Base-by-base conservation (phyloP, 2,113 vertebrate genomes). In the Lasiurus borealis region DNA sequence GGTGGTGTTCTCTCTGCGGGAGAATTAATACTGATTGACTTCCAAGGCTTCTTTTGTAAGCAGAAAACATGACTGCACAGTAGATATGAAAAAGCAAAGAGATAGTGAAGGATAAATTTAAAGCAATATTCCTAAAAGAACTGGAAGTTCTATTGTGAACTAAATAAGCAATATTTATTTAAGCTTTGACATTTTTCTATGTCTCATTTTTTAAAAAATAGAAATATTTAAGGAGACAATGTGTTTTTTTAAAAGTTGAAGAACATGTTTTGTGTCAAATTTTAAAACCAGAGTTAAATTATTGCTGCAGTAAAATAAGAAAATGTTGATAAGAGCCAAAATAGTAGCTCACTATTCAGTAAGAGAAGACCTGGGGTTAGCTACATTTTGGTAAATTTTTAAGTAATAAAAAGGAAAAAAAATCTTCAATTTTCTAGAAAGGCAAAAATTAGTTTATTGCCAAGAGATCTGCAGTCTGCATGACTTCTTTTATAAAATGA, bases 81-180 rank as follows among this genome's bases (percentile, higher is more conserved):
- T 36, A 62, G 69, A 64, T 48, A 13, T 16, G 57, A 64, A 71
- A 93, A 69, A 94, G 27, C 16, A 36, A 44, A 94, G 40, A n/a
- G 64, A 64, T 52, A 62, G 59, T 62, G 23, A 83, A 71, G 40
- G 48, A 48, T 64, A 80, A 71, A 15, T 78, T 15, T 75, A 89
- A 86, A 19, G 85, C n/a, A 83, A 62, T 4, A 78, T 71, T 78
- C 21, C 31, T 44, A 83, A 95, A 36, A 85, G n/a, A 94, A 82
- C 25, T 46, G 5, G 57, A 83, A 46, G 36, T 75, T 59, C 34
- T 18, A 52, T 3, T 62, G 29, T 62, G 31, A 97, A 13, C 29
- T 57, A 54, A 95, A 93, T 73, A 82, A 88, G 76, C 73, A 95
- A 52, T 23, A 80, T n/a, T 62, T 62, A 86, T 31, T 91, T 88